phyloP scores from a whole-genome alignment of 2,888 invertebrate species.

The Synergus umbraculus region DNA sequence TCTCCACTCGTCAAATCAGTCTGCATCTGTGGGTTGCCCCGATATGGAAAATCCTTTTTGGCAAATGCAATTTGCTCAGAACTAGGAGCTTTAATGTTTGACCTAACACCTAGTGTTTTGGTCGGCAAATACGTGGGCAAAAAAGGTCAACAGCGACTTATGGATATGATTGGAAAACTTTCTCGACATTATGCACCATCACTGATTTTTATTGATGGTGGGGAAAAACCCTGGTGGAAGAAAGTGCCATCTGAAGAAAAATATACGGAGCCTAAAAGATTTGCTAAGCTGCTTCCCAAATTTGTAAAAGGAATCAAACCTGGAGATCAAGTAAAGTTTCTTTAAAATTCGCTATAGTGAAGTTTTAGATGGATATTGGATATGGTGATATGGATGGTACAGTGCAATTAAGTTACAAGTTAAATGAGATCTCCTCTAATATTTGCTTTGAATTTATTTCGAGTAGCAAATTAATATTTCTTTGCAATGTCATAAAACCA shows the following conservation, averaged over 20 bases:
- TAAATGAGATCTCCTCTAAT: slow-evolving; percentile 1
- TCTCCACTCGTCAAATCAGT: slow-evolving; percentile 75
- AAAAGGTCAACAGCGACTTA: slow-evolving; percentile 83
- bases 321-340: slow-evolving; percentile 78
- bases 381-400: no score
- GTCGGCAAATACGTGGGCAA: slow-evolving; percentile 85
- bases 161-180: slow-evolving; percentile 84
- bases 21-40: slow-evolving; percentile 84
- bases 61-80: slow-evolving; percentile 87
- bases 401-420: neutral
- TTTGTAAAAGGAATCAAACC: slow-evolving; percentile 84
- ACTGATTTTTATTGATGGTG: slow-evolving; percentile 84
- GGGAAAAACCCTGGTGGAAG: slow-evolving; percentile 85
- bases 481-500: slow-evolving; percentile 32
- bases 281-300: slow-evolving; percentile 84
- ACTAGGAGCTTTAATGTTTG: slow-evolving; percentile 83
- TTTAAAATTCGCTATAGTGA: neutral
- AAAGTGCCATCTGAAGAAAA: slow-evolving; percentile 83
- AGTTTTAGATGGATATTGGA: neutral
- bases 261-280: slow-evolving; percentile 83
- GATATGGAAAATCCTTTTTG: slow-evolving; percentile 85
- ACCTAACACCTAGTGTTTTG: slow-evolving; percentile 85
- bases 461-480: slow-evolving; percentile 28
- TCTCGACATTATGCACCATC: slow-evolving; percentile 85
- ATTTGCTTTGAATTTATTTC: slow-evolving; percentile 10